Evolutionary conservation across 2,888 invertebrate species (phyloP).

Genomic region (Noctuana brunneofusca): DNA sequence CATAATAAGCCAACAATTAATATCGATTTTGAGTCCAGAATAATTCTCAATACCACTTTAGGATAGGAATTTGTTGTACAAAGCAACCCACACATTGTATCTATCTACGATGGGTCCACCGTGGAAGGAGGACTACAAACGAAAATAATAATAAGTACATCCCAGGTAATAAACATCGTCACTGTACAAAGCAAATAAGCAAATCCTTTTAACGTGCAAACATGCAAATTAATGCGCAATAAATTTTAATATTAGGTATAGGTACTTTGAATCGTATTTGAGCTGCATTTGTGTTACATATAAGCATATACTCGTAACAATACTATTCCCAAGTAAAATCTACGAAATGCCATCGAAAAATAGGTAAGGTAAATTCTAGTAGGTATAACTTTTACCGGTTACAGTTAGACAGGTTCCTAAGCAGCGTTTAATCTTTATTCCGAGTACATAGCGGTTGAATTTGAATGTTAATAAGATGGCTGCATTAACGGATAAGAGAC

Average conservation of each 20-base stretch:
- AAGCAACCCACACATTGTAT: neutral
- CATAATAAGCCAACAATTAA: conserved; percentile 19
- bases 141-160: neutral
- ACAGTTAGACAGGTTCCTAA: conserved; percentile 14
- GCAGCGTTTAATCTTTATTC: conserved; percentile 13
- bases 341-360: neutral
- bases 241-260: too few species aligned
- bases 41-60: conserved; percentile 4
- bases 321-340: neutral
- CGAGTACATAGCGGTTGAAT: conserved; percentile 27
- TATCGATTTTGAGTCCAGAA: conserved; percentile 10
- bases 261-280: too few species aligned
- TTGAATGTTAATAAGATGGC: conserved; percentile 34
- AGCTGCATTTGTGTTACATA: too few species aligned
- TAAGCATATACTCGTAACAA: too few species aligned
- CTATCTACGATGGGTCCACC: neutral
- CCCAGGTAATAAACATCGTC: too few species aligned
- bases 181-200: too few species aligned
- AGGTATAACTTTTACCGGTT: neutral
- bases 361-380: neutral
- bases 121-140: neutral
- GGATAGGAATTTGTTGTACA: conserved; percentile 17
- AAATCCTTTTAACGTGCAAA: too few species aligned
- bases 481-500: conserved; percentile 35
- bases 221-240: too few species aligned